These are phyloP conservation scores for Cyprinodon brontotheroides DNA, from an alignment of 2,113 vertebrate species.

Conservation along the genomic window DNA sequence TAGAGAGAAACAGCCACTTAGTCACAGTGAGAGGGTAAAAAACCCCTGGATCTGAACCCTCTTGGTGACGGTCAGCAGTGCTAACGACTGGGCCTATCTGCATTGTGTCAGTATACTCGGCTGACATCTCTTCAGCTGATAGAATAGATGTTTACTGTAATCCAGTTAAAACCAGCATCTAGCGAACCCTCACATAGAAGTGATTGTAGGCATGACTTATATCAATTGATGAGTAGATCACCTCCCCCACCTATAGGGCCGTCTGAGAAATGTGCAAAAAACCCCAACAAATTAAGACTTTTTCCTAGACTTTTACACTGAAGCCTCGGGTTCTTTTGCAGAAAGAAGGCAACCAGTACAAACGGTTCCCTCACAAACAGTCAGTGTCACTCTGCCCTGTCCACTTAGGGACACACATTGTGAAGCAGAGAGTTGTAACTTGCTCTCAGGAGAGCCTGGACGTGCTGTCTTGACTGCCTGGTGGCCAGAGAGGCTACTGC, in stretches of 20 bases:
- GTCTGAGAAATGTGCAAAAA: slow-evolving; percentile 40
- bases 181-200: neutral
- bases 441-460: slow-evolving; percentile 46
- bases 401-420: slow-evolving; percentile 43
- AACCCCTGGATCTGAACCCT: too few relatives aligned
- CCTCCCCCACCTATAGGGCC: neutral
- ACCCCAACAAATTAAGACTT: slow-evolving; percentile 16
- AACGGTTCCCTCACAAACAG: slow-evolving; percentile 44
- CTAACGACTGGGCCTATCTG: too few relatives aligned
- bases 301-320: slow-evolving; percentile 21
- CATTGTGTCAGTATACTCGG: too few relatives aligned
- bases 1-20: neutral
- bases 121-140: neutral
- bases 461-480: slow-evolving; percentile 50
- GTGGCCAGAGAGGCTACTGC: slow-evolving; percentile 56
- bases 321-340: slow-evolving; percentile 10
- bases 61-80: too few relatives aligned
- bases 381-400: slow-evolving; percentile 48
- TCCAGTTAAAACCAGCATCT: neutral
- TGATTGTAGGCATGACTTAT: neutral
- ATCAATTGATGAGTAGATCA: neutral
- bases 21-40: too few relatives aligned
- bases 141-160: neutral
- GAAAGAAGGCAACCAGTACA: slow-evolving; percentile 39
- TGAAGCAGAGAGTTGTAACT: slow-evolving; percentile 27